Conservation (phyloP, 2,797 vertebrate genomes). For the Rhinella marina region DNA sequence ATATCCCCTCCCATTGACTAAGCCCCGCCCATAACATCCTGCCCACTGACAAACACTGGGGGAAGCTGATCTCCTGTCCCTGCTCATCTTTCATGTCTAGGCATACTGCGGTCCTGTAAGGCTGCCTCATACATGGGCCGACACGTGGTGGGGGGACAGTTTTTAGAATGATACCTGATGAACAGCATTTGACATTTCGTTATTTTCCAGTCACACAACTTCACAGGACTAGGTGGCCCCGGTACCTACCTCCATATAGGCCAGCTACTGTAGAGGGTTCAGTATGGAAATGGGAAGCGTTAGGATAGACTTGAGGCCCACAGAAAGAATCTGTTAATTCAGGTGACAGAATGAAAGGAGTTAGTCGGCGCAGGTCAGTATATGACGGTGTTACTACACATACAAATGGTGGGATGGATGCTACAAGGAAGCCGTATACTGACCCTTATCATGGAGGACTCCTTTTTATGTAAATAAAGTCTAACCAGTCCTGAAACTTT, state of each 20-base stretch:
- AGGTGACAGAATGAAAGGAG: constrained; percentile 65
- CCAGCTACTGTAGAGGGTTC: constrained; percentile 86
- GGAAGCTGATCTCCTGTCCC: too few species aligned
- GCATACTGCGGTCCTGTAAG: too few species aligned
- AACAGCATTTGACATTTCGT: too few species aligned
- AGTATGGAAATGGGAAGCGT: constrained; percentile 83
- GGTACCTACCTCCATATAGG: constrained; percentile 87
- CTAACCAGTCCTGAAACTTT: background rate
- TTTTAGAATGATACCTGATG: too few species aligned
- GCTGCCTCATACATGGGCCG: too few species aligned
- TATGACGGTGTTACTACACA: background rate
- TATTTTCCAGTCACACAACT: too few species aligned
- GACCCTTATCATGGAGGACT: background rate
- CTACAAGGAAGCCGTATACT: background rate
- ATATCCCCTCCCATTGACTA: too few species aligned
- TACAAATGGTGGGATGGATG: background rate
- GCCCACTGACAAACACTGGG: too few species aligned
- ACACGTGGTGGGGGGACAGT: too few species aligned
- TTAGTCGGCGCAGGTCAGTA: background rate
- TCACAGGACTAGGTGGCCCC: too few species aligned
- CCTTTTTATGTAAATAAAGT: background rate
- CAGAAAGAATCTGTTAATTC: constrained; percentile 87
- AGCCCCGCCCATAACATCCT: too few species aligned
- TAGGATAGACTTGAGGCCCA: constrained; percentile 87
- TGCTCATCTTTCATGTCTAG: too few species aligned